Conservation (phyloP, 2,113 vertebrate genomes). For the Hippocampus comes region DNA sequence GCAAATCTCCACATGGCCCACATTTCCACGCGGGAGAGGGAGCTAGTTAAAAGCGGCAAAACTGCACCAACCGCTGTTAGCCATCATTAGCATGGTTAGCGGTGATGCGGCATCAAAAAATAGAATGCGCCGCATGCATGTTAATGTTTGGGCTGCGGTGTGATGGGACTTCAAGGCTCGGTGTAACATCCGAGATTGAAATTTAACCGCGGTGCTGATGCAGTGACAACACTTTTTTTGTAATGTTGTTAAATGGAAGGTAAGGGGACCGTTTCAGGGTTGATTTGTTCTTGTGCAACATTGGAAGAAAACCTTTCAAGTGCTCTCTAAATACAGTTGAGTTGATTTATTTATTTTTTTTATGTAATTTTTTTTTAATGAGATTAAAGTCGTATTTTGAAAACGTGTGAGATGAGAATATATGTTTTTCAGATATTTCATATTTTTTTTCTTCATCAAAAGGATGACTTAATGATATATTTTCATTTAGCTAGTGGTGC, state of each 20-base stretch:
- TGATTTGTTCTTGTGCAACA: neutral
- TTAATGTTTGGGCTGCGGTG: neutral
- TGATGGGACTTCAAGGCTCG: neutral
- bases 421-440: no score
- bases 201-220: neutral
- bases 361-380: no score
- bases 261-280: neutral
- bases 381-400: no score
- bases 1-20: neutral
- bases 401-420: neutral
- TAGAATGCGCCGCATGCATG: neutral
- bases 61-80: neutral
- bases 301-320: no score
- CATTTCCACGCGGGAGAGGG: neutral
- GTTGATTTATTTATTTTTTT: no score
- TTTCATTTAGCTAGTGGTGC: no score
- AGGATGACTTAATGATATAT: no score
- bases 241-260: neutral
- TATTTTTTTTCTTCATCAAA: no score
- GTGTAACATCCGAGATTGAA: neutral
- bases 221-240: neutral
- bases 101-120: neutral
- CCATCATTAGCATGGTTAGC: conserved; percentile 3
- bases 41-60: neutral
- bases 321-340: no score